phyloP scores from a whole-genome alignment of 2,113 vertebrate species.

The Acanthisitta chloris region DNA sequence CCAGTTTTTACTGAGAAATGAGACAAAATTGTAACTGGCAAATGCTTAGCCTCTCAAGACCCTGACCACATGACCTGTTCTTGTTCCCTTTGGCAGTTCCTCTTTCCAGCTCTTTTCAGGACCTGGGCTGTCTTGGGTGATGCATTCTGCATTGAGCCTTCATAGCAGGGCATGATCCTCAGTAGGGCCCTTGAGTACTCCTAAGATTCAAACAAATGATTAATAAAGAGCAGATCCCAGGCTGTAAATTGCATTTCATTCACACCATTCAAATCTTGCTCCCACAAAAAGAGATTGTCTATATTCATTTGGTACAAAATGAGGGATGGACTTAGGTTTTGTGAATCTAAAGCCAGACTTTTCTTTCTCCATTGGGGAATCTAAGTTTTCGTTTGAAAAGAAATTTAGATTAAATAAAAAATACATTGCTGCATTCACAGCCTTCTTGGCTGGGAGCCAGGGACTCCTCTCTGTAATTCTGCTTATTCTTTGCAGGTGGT shows the following conservation, averaged over 20 bases:
- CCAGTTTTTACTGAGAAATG: neutral
- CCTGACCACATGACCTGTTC: neutral
- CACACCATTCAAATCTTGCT: neutral
- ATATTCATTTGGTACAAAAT: slow-evolving; percentile 43
- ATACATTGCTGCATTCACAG: slow-evolving; percentile 40
- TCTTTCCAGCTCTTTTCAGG: neutral
- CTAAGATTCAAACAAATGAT: slow-evolving; percentile 33
- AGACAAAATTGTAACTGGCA: slow-evolving; percentile 21
- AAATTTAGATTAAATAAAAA: slow-evolving; percentile 59
- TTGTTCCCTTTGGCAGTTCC: neutral
- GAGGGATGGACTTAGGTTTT: slow-evolving; percentile 38
- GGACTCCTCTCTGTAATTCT: neutral
- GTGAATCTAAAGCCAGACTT: slow-evolving; percentile 7
- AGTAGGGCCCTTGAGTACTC: neutral
- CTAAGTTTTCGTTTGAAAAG: slow-evolving; percentile 48
- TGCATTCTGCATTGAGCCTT: neutral
- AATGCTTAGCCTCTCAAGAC: neutral
- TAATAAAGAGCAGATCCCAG: slow-evolving; percentile 54
- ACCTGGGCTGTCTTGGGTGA: neutral
- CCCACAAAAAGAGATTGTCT: slow-evolving; percentile 32
- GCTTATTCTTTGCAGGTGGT: slow-evolving; percentile 51
- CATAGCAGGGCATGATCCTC: neutral
- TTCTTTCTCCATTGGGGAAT: slow-evolving; percentile 38
- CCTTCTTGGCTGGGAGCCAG: slow-evolving; percentile 5
- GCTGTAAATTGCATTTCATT: slow-evolving; percentile 45